Base-by-base conservation (phyloP, 2,888 invertebrate species). In the Aphidoletes aphidimyza region DNA sequence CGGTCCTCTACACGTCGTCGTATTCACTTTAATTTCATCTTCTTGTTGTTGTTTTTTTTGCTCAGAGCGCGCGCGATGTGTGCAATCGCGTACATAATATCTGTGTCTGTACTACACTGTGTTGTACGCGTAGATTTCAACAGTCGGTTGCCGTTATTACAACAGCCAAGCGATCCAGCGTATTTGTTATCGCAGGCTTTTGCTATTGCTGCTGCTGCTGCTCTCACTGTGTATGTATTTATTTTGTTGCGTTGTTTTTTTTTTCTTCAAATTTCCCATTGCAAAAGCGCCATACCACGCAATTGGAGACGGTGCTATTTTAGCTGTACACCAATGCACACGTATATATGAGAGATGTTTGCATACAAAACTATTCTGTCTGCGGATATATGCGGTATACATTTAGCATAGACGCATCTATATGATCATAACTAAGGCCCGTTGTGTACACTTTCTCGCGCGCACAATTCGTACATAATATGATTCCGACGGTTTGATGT, bases 271-370 rank as follows among this genome's bases (percentile, higher is more conserved):
- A 54, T 69, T 69, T 69, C 69, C 30, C 69, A 69, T 69, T 69
- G 69, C 69, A 69, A 69, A 69, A 69, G 69, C 69, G 69, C 69
- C 69, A 69, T 69, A 69, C 69, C 69, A 69, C 69, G 69, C 69
- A 69, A 69, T 69, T 11, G 14, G 69, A 30, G 0, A 19, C 22
- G 22, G 54, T 22, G 69, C 69, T 69, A 69, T 69, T 69, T 69
- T 69, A 30, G 69, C n/a, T 69, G 69, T 69, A 69, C n/a, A n/a
- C 34, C 30, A 3, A 34, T 69, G 54, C 54, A 54, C 2, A 54
- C 30, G 30, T 14, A 14, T 30, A 11, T 47, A 19, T 47, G 17
- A 2, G 22, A 22, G 2, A 1, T 3, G 30, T 34, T 69, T 69
- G 69, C 69, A 69, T 69, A 34, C 69, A 69, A 69, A 69, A 69